Base-by-base conservation (phyloP, 2,888 invertebrate species). In the Nephrotoma flavescens region DNA sequence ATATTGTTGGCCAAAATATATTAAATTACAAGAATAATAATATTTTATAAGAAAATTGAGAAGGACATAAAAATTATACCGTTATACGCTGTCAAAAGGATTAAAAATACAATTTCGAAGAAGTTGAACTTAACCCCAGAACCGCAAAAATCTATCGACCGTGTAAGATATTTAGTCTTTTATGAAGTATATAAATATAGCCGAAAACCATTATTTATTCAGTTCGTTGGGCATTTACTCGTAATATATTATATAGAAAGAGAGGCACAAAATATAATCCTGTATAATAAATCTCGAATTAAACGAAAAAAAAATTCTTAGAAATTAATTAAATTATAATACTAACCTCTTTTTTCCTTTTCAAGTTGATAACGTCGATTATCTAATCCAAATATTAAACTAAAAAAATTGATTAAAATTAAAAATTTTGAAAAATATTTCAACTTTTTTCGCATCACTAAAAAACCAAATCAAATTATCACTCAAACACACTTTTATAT, bases 331-430 rank as follows among this genome's bases (percentile, higher is more conserved):
- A 31, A 71, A 11, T 9, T 71, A 71, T 31, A 31, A 31, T 31
- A 84, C 84, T 84, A 42, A 84, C 84, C 84, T 42, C 84, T 4
- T 84, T 84, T 84, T 84, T 84, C 84, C 42, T 84, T 84, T 15
- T 84, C 84, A 84, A 42, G 41, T 84, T 84, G 84, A 84, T 84
- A 42, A 2, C 84, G 84, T 6, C 84, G 84, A 84, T 84, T 84
- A 42, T 84, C 84, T 84, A 84, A 84, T 84, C 84, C 84, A 84
- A 84, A 84, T 42, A 84, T 42, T 84, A 84, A 84, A 42, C 42
- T n/a, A 42, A 42, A 84, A 84, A 42, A 84, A 84, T 84, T 84
- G 41, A 84, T 41, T 15, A 84, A 84, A 84, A 84, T 84, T 42
- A 84, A 42, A 84, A 84, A 84, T 84, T 84, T 42, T 42, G 41